Evolutionary conservation across 2,113 vertebrate genomes (phyloP).

Genomic region (Capra hircus): DNA sequence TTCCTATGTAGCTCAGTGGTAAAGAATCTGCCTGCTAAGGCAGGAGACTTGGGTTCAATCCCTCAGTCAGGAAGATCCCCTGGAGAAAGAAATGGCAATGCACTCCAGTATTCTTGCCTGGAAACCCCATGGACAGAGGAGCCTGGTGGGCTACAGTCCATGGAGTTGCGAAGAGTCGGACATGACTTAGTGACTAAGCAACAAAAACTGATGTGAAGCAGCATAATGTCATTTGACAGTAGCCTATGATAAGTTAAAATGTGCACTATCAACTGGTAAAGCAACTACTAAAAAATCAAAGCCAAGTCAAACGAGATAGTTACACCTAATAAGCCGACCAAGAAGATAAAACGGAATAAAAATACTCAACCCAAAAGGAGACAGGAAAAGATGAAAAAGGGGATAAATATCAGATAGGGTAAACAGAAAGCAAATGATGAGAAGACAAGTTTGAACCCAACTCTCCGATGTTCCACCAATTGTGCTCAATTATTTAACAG

Average conservation of each 20-base stretch:
- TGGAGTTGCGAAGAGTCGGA: not conserved
- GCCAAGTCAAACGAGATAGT: not conserved
- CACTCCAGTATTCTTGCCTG: not conserved
- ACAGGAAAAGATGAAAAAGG: not conserved
- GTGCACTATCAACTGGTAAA: not conserved
- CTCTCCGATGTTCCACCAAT: accelerated
- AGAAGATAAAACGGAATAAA: not conserved
- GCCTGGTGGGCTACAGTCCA: not conserved
- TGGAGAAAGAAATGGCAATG: not conserved
- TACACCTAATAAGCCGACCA: not conserved
- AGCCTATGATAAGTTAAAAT: not conserved
- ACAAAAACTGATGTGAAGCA: accelerated
- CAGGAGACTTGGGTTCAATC: not conserved
- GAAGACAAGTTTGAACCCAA: not conserved
- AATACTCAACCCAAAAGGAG: not conserved
- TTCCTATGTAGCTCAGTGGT: not conserved
- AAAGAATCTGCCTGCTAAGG: not conserved
- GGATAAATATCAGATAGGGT: not conserved
- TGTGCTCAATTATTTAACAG: not conserved
- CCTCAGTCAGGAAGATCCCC: not conserved
- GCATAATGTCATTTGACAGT: accelerated
- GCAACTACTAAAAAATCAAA: not conserved
- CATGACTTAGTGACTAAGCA: not conserved
- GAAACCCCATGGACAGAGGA: not conserved
- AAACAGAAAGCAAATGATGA: not conserved